A percentile compares a stretch with the other conserved stretches of the same genome.
These are phyloP conservation scores for Pachyrhynchus sulphureomaculatus DNA, from an alignment of 1,140 invertebrate genomes.

Conservation along the genomic window DNA sequence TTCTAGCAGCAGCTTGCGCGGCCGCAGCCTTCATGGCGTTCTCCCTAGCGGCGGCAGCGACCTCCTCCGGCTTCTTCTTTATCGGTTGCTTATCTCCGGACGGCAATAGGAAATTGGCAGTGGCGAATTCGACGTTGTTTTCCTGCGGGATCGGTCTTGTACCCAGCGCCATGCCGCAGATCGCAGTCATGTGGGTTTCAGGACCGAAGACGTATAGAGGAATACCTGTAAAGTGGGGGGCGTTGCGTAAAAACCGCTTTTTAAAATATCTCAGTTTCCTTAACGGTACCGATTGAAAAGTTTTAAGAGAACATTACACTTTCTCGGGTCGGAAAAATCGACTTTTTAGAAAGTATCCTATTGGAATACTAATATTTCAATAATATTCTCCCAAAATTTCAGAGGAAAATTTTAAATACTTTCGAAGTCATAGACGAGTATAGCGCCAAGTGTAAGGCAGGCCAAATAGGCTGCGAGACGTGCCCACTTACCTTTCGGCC, in stretches of 20 bases:
- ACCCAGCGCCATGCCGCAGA: conserved; percentile 96
- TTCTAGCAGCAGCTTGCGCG: conserved; percentile 12
- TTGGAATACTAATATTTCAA: no score
- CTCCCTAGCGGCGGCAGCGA: conserved; percentile 10
- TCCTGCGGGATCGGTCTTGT: conserved; percentile 81
- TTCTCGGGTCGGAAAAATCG: no score
- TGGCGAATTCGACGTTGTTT: conserved; percentile 66
- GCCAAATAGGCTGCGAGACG: no score
- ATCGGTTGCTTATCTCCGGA: conserved; percentile 63
- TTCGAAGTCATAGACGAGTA: no score
- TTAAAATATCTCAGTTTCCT: no score
- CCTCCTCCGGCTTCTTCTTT: conserved; percentile 34
- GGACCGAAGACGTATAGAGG: conserved; percentile 97
- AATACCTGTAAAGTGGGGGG: conserved; percentile 61
- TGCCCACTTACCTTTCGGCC: no score
- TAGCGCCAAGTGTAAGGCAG: no score
- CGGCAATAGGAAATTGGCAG: conserved; percentile 92
- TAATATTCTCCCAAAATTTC: no score
- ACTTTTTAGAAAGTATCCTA: no score
- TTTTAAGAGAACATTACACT: no score
- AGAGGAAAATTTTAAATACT: no score
- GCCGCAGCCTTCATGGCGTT: conserved; percentile 11
- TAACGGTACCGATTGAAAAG: no score
- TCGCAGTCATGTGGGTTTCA: conserved; percentile 99
- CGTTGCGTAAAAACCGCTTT: not conserved